A percentile compares a stretch with the other conserved stretches of the same genome.
phyloP scores from a whole-genome alignment of 1,140 invertebrate species.

The Lucilia sericata region DNA sequence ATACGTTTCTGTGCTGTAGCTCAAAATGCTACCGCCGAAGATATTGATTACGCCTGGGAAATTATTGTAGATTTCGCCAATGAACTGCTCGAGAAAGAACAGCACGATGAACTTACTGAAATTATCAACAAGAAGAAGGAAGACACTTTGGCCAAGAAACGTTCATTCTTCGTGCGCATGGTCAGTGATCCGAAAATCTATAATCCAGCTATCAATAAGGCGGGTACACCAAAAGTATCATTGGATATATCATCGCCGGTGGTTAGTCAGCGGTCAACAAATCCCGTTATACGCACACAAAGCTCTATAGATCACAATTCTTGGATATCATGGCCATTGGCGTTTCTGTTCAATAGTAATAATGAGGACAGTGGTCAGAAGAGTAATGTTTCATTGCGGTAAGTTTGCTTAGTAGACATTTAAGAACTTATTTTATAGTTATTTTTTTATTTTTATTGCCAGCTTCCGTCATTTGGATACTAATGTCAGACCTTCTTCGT shows the following conservation, averaged over 20 bases:
- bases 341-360: slow-evolving; percentile 81
- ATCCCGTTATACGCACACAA: slow-evolving; percentile 68
- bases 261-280: slow-evolving; percentile 66
- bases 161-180: slow-evolving; percentile 97
- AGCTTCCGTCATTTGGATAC: slow-evolving; percentile 86
- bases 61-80: slow-evolving; percentile 87
- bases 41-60: slow-evolving; percentile 93
- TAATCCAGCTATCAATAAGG: slow-evolving; percentile 86
- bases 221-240: slow-evolving; percentile 71
- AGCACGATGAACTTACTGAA: slow-evolving; percentile 77
- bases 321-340: slow-evolving; percentile 91
- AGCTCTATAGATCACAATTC: slow-evolving; percentile 71
- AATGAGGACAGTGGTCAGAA: slow-evolving; percentile 75
- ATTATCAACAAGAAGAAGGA: slow-evolving; percentile 75
- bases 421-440: no score
- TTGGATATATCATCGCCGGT: slow-evolving; percentile 66
- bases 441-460: slow-evolving; percentile 22
- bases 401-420: no score
- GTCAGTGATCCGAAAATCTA: slow-evolving; percentile 96
- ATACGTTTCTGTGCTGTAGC: slow-evolving; percentile 97
- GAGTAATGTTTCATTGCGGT: slow-evolving; percentile 85
- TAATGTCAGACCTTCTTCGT: slow-evolving; percentile 73
- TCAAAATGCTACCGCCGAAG: slow-evolving; percentile 87
- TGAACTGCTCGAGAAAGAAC: slow-evolving; percentile 82
- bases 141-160: slow-evolving; percentile 86